These are phyloP conservation scores for Sinocyclocheilus grahami DNA, from an alignment of 2,113 vertebrate species.

Conservation along the genomic window DNA sequence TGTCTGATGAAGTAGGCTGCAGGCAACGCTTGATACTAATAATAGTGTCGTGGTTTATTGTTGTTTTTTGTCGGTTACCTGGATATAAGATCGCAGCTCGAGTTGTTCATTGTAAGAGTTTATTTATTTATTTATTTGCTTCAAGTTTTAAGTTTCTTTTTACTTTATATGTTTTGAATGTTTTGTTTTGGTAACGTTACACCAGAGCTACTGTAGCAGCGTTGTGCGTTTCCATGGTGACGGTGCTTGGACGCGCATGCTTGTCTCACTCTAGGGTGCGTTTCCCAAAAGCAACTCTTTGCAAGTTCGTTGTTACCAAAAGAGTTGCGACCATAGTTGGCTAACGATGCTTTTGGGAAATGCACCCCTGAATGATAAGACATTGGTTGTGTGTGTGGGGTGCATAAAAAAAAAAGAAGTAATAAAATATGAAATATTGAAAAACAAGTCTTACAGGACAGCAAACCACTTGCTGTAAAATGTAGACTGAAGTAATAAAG, in stretches of 20 bases:
- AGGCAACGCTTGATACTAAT: background rate
- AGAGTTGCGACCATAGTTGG: too few species aligned
- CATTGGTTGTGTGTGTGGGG: background rate
- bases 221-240: conserved; percentile 68
- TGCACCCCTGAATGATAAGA: too few species aligned
- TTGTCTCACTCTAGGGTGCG: too few species aligned
- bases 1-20: background rate
- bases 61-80: background rate
- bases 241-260: conserved; percentile 65
- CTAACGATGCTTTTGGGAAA: too few species aligned
- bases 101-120: background rate
- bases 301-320: too few species aligned
- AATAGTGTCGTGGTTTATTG: background rate
- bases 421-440: background rate
- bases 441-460: background rate
- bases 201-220: conserved; percentile 7
- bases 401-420: background rate
- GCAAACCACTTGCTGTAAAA: background rate
- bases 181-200: conserved; percentile 59
- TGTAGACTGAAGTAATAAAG: background rate
- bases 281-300: too few species aligned
- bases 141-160: background rate
- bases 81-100: background rate
- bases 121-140: too few species aligned
- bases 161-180: conserved; percentile 1